Evolutionary conservation across 2,888 invertebrate species (phyloP).

Genomic region (Synergus umbraculus): DNA sequence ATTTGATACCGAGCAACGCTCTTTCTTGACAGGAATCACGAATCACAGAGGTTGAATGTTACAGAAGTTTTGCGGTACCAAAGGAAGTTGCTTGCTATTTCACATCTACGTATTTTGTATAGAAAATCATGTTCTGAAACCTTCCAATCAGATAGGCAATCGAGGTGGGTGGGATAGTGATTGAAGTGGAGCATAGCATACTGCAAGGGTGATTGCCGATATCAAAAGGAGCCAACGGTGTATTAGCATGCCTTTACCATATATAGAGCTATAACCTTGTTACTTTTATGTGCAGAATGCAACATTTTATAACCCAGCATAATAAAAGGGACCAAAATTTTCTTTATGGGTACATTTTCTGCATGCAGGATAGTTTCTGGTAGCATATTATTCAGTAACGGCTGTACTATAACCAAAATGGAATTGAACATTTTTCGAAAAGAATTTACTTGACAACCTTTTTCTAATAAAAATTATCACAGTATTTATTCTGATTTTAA

Average conservation of each 20-base stretch:
- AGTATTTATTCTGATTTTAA: too few species aligned
- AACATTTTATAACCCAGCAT: slow-evolving; percentile 27
- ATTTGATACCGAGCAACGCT: slow-evolving; percentile 31
- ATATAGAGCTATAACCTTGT: slow-evolving; percentile 46
- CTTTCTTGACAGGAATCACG: slow-evolving; percentile 32
- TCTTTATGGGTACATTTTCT: not conserved
- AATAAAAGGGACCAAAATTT: slow-evolving; percentile 22
- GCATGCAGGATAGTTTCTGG: not conserved
- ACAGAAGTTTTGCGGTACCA: not conserved
- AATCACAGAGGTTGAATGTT: slow-evolving; percentile 31
- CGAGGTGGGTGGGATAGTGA: slow-evolving; percentile 61
- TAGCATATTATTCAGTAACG: not conserved
- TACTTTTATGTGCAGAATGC: slow-evolving; percentile 32
- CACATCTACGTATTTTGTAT: slow-evolving; percentile 55
- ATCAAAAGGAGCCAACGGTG: slow-evolving; percentile 63
- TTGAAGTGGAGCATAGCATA: slow-evolving; percentile 62
- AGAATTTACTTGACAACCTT: not conserved
- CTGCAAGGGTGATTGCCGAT: slow-evolving; percentile 64
- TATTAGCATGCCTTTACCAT: slow-evolving; percentile 35
- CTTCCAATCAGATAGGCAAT: slow-evolving; percentile 64
- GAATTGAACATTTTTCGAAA: not conserved
- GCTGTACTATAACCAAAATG: not conserved
- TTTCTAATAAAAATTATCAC: too few species aligned
- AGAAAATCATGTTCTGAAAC: slow-evolving; percentile 65
- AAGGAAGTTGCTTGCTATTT: slow-evolving; percentile 20